Conservation (phyloP, 2,113 vertebrate genomes). For the Paradisaea rubra region DNA sequence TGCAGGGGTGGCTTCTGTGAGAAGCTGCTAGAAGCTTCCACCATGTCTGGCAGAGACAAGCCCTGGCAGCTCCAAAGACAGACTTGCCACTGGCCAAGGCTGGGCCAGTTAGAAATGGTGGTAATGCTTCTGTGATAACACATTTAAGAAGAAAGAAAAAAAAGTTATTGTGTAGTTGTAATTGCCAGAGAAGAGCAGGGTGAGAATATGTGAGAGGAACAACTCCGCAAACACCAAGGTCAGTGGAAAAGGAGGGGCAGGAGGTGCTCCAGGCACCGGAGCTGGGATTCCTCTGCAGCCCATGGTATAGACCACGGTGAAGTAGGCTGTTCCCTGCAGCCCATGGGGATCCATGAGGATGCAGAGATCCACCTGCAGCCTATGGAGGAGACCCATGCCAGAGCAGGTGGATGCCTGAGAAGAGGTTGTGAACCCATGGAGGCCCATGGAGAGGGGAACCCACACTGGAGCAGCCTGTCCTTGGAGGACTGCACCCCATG, state of each 20-base stretch:
- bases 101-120: neutral
- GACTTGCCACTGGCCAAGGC: neutral
- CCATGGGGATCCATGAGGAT: neutral
- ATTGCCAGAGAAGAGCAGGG: neutral
- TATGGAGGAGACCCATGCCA: neutral
- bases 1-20: neutral
- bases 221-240: neutral
- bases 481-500: neutral
- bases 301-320: neutral
- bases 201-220: neutral
- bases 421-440: neutral
- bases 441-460: neutral
- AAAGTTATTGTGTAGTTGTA: too few species aligned
- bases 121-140: neutral
- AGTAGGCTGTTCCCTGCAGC: neutral
- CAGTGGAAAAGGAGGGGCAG: neutral
- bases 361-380: neutral
- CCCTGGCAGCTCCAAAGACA: neutral
- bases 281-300: neutral
- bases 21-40: neutral
- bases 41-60: neutral
- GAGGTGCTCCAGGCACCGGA: neutral
- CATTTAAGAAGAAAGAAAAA: neutral
- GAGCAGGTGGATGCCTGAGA: neutral
- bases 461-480: neutral